Conservation (phyloP, 2,797 vertebrate genomes). For the Acanthurus tractus region DNA sequence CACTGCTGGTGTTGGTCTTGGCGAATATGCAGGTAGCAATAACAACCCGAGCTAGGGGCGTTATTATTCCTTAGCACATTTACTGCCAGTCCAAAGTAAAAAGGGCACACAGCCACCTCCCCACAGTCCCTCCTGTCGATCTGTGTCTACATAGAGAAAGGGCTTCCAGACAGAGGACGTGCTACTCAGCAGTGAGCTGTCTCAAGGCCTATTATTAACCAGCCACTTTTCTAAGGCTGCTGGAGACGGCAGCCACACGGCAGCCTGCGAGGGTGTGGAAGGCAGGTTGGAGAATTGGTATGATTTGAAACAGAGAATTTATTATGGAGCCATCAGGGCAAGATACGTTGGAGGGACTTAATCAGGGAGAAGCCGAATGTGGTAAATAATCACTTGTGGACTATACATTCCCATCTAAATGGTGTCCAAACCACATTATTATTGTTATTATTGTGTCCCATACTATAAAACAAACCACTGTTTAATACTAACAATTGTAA, state of each 20-base stretch:
- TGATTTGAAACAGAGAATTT: conserved; percentile 54
- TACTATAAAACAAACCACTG: background rate
- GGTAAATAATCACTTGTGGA: conserved; percentile 33
- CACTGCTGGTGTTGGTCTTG: conserved; percentile 48
- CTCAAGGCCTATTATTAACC: conserved; percentile 81
- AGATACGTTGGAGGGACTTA: conserved; percentile 44
- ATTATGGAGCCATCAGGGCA: conserved; percentile 62
- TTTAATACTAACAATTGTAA: background rate
- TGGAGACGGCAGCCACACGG: conserved; percentile 48
- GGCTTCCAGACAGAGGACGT: conserved; percentile 70
- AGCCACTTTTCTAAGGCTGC: conserved; percentile 58
- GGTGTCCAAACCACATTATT: conserved; percentile 16
- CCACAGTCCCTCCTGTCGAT: conserved; percentile 71
- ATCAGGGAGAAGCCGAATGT: conserved; percentile 38
- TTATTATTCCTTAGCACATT: conserved; percentile 72
- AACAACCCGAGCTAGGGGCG: conserved; percentile 56
- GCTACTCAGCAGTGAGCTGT: conserved; percentile 72
- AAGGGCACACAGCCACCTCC: conserved; percentile 72
- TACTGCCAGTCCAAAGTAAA: conserved; percentile 64
- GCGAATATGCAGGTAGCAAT: conserved; percentile 66
- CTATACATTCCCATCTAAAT: conserved; percentile 27
- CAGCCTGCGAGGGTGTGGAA: conserved; percentile 31
- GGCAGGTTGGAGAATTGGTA: conserved; percentile 62
- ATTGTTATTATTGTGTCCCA: conserved; percentile 1
- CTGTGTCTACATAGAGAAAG: conserved; percentile 63